Conservation (phyloP, 2,113 vertebrate genomes). For the Cyanoderma ruficeps region DNA sequence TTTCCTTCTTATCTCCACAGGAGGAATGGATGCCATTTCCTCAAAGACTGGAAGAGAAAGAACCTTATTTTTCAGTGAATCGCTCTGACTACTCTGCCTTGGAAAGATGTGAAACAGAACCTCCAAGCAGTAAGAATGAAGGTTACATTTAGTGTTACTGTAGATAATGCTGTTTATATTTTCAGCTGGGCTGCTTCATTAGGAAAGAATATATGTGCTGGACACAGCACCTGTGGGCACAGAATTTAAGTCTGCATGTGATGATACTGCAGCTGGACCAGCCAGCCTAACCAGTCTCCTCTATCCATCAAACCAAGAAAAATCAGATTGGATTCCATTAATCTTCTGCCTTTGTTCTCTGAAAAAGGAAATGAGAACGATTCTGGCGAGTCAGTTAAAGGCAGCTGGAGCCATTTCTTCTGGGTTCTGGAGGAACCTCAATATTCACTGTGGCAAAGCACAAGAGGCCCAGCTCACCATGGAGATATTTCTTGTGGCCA, state of each 20-base stretch:
- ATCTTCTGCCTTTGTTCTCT: neutral
- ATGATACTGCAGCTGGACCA: neutral
- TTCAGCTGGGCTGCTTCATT: neutral
- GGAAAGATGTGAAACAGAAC: neutral
- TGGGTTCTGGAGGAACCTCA: neutral
- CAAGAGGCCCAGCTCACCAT: neutral
- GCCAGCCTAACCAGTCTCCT: neutral
- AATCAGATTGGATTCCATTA: neutral
- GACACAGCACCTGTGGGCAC: neutral
- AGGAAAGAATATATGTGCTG: neutral
- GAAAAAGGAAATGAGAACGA: neutral
- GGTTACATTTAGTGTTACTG: neutral
- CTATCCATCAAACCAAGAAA: neutral
- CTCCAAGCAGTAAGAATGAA: neutral
- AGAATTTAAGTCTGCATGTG: neutral
- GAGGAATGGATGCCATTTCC: neutral
- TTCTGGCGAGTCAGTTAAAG: neutral
- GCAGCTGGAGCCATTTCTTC: neutral
- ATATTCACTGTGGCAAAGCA: neutral
- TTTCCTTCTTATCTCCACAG: neutral
- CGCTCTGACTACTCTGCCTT: neutral
- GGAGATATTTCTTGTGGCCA: neutral
- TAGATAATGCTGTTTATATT: neutral
- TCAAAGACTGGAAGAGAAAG: neutral
- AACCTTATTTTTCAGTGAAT: neutral